Evolutionary conservation across 2,113 vertebrate species (phyloP), one percentile per base, ranked within the genome.

Genomic region (Peromyscus leucopus): DNA sequence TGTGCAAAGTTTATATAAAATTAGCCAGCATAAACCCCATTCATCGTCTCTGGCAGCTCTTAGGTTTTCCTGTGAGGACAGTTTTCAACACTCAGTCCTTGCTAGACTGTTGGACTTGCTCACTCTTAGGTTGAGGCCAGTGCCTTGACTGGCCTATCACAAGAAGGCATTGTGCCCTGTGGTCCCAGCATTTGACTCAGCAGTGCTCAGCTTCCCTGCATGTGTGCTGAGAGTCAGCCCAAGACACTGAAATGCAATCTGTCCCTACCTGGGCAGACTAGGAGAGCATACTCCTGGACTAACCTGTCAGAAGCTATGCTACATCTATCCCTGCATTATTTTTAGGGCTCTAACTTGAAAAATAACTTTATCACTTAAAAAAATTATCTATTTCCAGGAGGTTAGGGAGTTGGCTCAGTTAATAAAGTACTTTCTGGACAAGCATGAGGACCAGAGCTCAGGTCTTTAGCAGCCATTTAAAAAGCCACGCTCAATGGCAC

Each of bases 271-370:
- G 57, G 48, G 31, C 39, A 21, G 69, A 28, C 69, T 33, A 39
- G 79, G 48, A 76, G 57, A 59, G 11, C 63, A 12, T 1, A 1
- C 1, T 26, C 48, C 74, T 88, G 42, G 74, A 65, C 88, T 57
- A 89, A 96, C 22, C 61, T 46, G 2, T 86, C 86, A 91, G 82
- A 91, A 51, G 86, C 78, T 89, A 4, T 6, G 2, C 28, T 79
- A 59, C 24, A 1, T 15, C 16, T 39, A 51, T 6, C 19, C 9
- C 16, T 65, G 48, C 55, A 24, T 31, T 48, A 33, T 74, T 83
- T 28, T 28, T 42, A 82, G 74, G 16, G 55, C 12, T 55, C 24
- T 42, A 83, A 21, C 17, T 87, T 76, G 86, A 76, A 89, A 89
- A 76, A 61, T 9, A 39, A 78, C 24, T n/a, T 24, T 42, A 51